A percentile compares a stretch with the other conserved stretches of the same genome.
Conservation (phyloP, 92 coral and sea anemone genomes). For the Heliopora coerulea region DNA sequence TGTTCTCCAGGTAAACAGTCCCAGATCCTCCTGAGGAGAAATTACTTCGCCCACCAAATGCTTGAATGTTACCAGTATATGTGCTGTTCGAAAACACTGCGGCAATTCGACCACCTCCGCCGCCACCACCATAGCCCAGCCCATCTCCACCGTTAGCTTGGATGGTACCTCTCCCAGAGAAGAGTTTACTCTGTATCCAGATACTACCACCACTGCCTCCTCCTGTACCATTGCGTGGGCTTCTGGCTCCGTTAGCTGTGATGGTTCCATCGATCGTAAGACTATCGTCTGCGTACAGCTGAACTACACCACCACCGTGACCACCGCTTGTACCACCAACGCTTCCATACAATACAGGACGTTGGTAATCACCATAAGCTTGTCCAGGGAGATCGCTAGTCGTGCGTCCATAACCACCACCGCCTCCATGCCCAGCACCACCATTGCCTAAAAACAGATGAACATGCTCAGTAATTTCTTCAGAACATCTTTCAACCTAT, state of each 20-base stretch:
- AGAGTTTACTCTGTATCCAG: slow-evolving; percentile 59
- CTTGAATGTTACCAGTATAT: slow-evolving; percentile 75
- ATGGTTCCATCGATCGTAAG: slow-evolving; percentile 73
- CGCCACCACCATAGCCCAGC: slow-evolving; percentile 76
- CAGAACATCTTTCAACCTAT: background rate
- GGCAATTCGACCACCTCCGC: slow-evolving; percentile 84
- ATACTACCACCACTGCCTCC: slow-evolving; percentile 96
- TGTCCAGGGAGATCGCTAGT: slow-evolving; percentile 66
- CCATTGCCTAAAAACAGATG: slow-evolving; percentile 55
- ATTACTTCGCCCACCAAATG: slow-evolving; percentile 77
- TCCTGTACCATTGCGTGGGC: slow-evolving; percentile 56
- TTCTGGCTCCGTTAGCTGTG: slow-evolving; percentile 65
- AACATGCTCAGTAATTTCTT: background rate
- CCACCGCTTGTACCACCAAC: slow-evolving; percentile 63
- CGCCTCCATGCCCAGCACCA: slow-evolving; percentile 94
- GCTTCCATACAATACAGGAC: slow-evolving; percentile 77
- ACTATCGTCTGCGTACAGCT: slow-evolving; percentile 49
- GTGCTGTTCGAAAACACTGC: slow-evolving; percentile 71
- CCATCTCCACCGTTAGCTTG: slow-evolving; percentile 86
- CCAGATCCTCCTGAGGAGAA: slow-evolving; percentile 87
- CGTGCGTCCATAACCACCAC: slow-evolving; percentile 76
- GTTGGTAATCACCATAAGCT: slow-evolving; percentile 73
- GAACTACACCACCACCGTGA: slow-evolving; percentile 87
- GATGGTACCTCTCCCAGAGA: slow-evolving; percentile 75
- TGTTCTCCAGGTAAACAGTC: slow-evolving; percentile 61